Base-by-base conservation (phyloP, 1,140 invertebrate species). In the Platyscapa corneri region DNA sequence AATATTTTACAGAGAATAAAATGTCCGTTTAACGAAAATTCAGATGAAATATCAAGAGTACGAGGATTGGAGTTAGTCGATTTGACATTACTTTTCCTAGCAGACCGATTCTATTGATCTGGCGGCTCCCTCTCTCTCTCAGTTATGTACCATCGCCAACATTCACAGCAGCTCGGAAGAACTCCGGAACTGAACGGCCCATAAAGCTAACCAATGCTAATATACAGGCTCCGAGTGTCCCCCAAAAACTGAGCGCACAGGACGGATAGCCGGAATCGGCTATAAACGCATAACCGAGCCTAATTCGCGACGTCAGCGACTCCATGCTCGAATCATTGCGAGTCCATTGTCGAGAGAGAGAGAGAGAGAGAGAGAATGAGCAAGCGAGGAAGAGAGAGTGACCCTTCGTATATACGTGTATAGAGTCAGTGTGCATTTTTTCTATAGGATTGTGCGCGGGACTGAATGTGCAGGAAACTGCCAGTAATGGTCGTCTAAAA, bases 171-270 rank as follows among this genome's bases (percentile, higher is more conserved):
- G 42, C 32, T 56, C 81, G 86, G 86, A 89, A 86, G 89, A 89
- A 88, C 89, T 87, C 89, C 91, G 93, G 93, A 93, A 93, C 90
- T 93, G 93, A 93, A 93, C 92, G 93, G 91, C 90, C 92, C 92
- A 93, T 93, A 93, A 93, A 93, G 92, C 92, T 93, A 93, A 93
- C 92, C 93, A 93, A 93, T 93, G 93, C 93, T 93, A 93, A 93
- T 93, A 93, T 91, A 49, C 39, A 37, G 39, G 84, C 60, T 14
- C 8, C 60, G 60, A 42, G 39, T 77, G 65, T 70, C 56, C 80
- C 74, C 80, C 64, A 42, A 39, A 72, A 79, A 72, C 39, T 42
- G 67, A 39, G 8, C 60, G 39, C 32, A 42, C 6, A 78, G 30
- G 76, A 64, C 70, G 53, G 64, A 87, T 65, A 87, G 90, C 91